Base-by-base conservation (phyloP, 1,140 invertebrate genomes). In the Hypothenemus hampei region DNA sequence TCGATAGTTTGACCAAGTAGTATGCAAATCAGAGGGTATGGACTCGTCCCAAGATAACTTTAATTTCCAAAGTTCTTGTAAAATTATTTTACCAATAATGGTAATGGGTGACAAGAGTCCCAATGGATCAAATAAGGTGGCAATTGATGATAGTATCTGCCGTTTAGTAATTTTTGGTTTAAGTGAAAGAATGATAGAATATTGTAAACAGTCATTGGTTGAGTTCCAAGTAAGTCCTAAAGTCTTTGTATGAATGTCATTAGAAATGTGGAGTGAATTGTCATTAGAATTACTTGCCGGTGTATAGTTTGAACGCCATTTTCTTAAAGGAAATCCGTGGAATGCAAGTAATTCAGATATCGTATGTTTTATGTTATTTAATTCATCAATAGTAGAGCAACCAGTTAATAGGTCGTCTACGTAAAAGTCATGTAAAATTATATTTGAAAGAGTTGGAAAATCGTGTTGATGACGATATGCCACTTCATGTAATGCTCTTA, bases 351-450 rank as follows among this genome's bases (percentile, higher is more conserved):
- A 22, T 24, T 37, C 3, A 19, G 11, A 36, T 13, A 29, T 43
- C 11, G 48, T 54, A 24, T 61, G 61, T 18, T 18, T 24, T 19
- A 57, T 31, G 24, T 41, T 18, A 11, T 23, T 44, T 10, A 68
- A 66, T n/a, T 59, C 20, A 22, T 65, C 45, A 1, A 60, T 13
- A 4, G 13, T 26, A 41, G 65, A 29, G 10, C 59, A 57, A n/a
- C 71, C 69, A 6, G 61, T 58, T 0, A 73, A 31, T 2, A 72
- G 15, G 59, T 75, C 70, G 39, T 75, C 71, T 2, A 73, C 66
- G 43, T 72, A 75, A 36, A 68, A 67, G 48, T 70, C 64, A 18
- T 29, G 39, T 22, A 18, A 21, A 3, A 67, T 55, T 13, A 60
- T 47, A 20, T 57, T 26, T 13, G 57, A 44, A 10, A 53, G 60